Conservation (phyloP, 2,113 vertebrate genomes). For the Tiliqua scincoides region DNA sequence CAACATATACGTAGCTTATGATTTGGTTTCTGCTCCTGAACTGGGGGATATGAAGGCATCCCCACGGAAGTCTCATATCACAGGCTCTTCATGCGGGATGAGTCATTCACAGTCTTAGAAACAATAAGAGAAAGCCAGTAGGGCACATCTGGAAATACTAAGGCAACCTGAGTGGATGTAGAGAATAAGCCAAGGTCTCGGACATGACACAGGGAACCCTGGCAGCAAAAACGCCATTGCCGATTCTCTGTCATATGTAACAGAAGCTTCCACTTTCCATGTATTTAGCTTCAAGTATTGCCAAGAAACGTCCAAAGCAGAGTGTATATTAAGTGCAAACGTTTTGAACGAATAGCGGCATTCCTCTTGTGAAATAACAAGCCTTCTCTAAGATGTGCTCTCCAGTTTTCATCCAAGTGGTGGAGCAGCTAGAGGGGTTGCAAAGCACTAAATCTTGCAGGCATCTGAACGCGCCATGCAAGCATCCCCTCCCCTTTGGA, state of each 20-base stretch:
- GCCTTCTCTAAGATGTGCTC: background rate
- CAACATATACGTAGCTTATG: background rate
- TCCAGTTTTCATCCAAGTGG: background rate
- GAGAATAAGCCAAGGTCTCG: background rate
- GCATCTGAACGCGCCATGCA: no score
- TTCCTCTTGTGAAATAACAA: background rate
- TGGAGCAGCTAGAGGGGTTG: no score
- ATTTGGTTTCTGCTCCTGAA: background rate
- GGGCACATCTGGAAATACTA: background rate
- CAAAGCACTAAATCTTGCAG: no score
- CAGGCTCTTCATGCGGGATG: background rate
- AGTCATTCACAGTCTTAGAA: background rate
- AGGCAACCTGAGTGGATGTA: background rate
- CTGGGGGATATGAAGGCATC: background rate
- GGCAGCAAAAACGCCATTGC: background rate
- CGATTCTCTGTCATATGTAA: no score
- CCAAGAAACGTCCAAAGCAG: background rate
- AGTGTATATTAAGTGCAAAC: background rate
- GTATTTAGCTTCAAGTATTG: background rate
- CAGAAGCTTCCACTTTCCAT: background rate
- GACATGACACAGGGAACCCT: background rate
- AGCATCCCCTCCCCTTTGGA: no score
- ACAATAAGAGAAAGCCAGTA: background rate
- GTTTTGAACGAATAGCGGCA: background rate
- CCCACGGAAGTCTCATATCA: background rate